These are phyloP conservation scores for Parnassius glacialis DNA, from an alignment of 2,888 invertebrate species.

Conservation along the genomic window DNA sequence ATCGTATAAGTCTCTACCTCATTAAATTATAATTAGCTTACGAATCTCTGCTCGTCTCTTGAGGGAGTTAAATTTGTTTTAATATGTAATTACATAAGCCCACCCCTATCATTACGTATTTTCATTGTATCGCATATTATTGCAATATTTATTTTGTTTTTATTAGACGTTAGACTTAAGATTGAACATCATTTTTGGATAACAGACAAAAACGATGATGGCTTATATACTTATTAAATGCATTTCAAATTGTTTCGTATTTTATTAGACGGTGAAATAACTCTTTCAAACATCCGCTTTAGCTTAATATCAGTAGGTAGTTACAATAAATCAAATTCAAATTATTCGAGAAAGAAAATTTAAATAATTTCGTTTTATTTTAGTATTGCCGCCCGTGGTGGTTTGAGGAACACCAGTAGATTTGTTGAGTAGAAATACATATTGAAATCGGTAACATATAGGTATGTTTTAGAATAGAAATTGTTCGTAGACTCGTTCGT, in stretches of 20 bases:
- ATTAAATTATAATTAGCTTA: conserved; percentile 32
- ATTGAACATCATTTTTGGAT: conserved; percentile 34
- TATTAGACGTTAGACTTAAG: conserved; percentile 43
- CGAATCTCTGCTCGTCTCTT: conserved; percentile 67
- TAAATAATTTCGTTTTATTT: conserved; percentile 51
- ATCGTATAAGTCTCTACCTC: conserved; percentile 2
- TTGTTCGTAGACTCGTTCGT: no score
- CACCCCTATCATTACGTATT: conserved; percentile 53
- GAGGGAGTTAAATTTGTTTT: conserved; percentile 33
- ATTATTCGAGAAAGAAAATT: no score
- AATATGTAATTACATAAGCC: conserved; percentile 62
- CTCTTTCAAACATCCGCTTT: neutral
- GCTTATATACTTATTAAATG: conserved; percentile 31
- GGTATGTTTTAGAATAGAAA: conserved; percentile 52
- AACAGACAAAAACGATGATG: conserved; percentile 9
- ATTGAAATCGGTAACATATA: conserved; percentile 39
- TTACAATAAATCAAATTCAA: conserved; percentile 21
- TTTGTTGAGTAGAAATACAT: conserved; percentile 41
- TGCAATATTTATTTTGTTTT: conserved; percentile 39
- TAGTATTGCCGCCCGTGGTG: conserved; percentile 75
- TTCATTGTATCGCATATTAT: conserved; percentile 37
- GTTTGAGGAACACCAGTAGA: conserved; percentile 57
- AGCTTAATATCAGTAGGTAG: conserved; percentile 1
- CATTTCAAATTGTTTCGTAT: conserved; percentile 30
- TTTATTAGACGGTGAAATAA: conserved; percentile 31